A percentile compares a stretch with the other conserved stretches of the same genome.
Conservation (phyloP, 2,113 vertebrate species). For the Crotalus helleri region DNA sequence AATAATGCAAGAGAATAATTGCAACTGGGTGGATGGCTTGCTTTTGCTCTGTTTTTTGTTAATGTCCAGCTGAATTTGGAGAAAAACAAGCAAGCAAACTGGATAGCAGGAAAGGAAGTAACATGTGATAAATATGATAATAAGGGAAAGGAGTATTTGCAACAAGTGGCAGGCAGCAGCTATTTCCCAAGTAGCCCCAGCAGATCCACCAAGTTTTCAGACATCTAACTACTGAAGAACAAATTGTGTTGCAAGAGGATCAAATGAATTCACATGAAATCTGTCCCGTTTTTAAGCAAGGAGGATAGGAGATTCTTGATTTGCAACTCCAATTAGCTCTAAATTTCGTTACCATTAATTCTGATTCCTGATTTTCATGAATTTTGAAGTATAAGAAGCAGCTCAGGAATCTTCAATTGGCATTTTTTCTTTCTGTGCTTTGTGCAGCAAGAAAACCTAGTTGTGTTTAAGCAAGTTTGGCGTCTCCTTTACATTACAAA, state of each 20-base stretch:
- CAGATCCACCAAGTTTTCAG: background rate
- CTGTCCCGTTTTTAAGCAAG: background rate
- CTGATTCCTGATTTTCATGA: background rate
- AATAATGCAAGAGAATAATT: background rate
- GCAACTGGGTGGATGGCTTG: background rate
- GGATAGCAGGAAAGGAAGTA: background rate
- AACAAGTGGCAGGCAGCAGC: background rate
- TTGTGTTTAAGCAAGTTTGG: slow-evolving; percentile 3
- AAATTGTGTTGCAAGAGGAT: background rate
- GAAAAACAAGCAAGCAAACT: background rate
- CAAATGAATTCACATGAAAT: background rate
- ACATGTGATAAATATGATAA: background rate
- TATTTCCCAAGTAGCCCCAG: background rate
- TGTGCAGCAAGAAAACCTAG: background rate
- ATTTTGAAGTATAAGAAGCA: background rate
- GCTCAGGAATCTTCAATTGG: background rate
- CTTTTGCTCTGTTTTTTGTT: background rate
- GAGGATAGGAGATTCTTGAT: background rate
- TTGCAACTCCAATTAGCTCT: background rate
- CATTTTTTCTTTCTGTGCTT: slow-evolving; percentile 14
- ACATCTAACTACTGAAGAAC: background rate
- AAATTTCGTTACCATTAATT: background rate
- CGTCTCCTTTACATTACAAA: slow-evolving; percentile 14
- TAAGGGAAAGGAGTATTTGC: background rate
- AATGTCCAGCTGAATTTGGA: no score